Conservation (phyloP, 1,140 invertebrate genomes). For the Battus philenor region DNA sequence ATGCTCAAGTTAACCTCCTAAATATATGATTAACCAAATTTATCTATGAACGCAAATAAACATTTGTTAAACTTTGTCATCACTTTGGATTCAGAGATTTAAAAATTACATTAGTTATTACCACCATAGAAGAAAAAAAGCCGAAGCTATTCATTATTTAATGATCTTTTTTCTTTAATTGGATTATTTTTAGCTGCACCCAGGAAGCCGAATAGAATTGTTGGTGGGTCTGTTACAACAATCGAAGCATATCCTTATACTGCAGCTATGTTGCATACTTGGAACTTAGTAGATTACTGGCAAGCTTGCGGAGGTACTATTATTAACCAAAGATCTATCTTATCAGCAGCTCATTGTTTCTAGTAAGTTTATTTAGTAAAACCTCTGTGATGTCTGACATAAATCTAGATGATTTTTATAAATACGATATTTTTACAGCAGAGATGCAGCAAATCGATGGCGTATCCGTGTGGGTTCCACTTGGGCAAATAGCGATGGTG, state of each 20-base stretch:
- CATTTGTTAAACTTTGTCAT: no score
- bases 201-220: constrained; percentile 20
- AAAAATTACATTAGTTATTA: no score
- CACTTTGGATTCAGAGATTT: no score
- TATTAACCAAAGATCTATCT: constrained; percentile 34
- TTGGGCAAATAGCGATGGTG: constrained; percentile 29
- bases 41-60: no score
- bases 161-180: no score
- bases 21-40: no score
- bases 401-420: no score
- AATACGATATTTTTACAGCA: constrained; percentile 21
- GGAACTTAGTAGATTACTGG: constrained; percentile 11
- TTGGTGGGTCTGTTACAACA: constrained; percentile 30
- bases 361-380: constrained; percentile 32
- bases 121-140: no score
- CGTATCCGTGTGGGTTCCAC: constrained; percentile 35
- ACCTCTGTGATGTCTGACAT: background rate
- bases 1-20: no score
- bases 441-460: constrained; percentile 23
- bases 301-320: constrained; percentile 39
- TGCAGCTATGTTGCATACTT: constrained; percentile 21
- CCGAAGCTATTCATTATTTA: no score
- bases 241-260: constrained; percentile 29
- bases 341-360: constrained; percentile 44
- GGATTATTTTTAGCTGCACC: constrained; percentile 21